Evolutionary conservation across 2,888 invertebrate species (phyloP), one percentile per base, ranked within the genome.

Genomic region (Andrena minutula): DNA sequence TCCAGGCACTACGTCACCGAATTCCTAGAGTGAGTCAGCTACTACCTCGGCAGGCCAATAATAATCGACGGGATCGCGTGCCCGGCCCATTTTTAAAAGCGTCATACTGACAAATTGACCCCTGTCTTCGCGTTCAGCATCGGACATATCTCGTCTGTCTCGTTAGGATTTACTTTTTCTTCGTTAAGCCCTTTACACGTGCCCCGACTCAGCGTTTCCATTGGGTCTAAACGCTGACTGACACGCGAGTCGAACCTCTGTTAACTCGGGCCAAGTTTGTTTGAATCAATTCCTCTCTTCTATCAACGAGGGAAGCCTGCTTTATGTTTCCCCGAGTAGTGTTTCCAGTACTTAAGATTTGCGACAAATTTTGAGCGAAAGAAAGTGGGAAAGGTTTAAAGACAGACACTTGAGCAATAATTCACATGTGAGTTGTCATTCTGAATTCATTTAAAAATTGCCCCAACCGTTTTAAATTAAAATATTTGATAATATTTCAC

Each of bases 1-100:
- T 97, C 97, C 58, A 95, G 96, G 77, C 96, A 97, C 92, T 96
- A 95, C 92, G 95, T 97, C 83, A 97, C 97, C 7, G 97, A 97
- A 90, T 97, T 97, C 94, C 94, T 98, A 79, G 97, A 97, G 97
- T 98, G 95, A 95, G 96, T 96, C 72, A 68, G 58, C 63, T 49
- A 56, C 70, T 77, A 69, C 68, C 72, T 80, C 75, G 73, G 49
- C 60, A 47, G 30, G 49, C 61, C 65, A 72, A 73, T 66, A 72
- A 75, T 66, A 69, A 76, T 20, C 12, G 23, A 60, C 71, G 32
- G 60, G 30, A 16, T 28, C 63, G 30, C 56, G 23, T 23, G 23
- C 51, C 41, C 41, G 41, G 41, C 41, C 41, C 41, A 41, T 73
- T 83, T 66, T 47, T 23, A 63, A 79, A 86, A 68, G 66, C 61